A percentile compares a stretch with the other conserved stretches of the same genome.
Evolutionary conservation across 1,140 invertebrate genomes (phyloP).

Genomic region (Goniozus legneri): DNA sequence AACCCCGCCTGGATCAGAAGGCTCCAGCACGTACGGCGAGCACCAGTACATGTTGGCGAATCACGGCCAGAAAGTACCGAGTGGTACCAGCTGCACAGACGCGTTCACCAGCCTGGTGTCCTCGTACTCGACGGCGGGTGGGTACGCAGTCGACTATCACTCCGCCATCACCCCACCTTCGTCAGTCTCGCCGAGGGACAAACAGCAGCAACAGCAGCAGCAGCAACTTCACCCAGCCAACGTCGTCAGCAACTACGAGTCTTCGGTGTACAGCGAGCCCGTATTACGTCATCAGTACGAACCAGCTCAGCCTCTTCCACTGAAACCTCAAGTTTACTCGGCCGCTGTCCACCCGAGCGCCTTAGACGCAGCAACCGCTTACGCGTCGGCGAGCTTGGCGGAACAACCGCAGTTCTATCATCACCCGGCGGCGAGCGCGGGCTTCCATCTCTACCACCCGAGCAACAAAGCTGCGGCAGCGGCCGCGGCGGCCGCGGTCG

Average conservation of each 20-base stretch:
- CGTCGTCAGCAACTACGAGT: constrained; percentile 38
- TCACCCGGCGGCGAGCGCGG: constrained; percentile 65
- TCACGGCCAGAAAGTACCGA: constrained; percentile 53
- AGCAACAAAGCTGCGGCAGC: constrained; percentile 60
- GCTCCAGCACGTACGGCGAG: constrained; percentile 67
- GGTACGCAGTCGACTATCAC: constrained; percentile 77
- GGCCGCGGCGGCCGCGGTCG: constrained; percentile 31
- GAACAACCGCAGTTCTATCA: constrained; percentile 85
- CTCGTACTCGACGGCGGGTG: constrained; percentile 57
- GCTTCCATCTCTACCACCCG: constrained; percentile 86
- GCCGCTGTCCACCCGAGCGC: constrained; percentile 58
- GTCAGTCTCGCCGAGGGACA: constrained; percentile 89
- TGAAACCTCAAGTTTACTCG: constrained; percentile 88
- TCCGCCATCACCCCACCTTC: constrained; percentile 94
- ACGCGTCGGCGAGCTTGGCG: constrained; percentile 53
- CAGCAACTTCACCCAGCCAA: constrained; percentile 31
- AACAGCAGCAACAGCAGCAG: constrained; percentile 54
- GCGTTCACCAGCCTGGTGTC: constrained; percentile 61
- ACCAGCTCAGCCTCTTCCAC: constrained; percentile 71
- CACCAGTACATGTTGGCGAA: constrained; percentile 69
- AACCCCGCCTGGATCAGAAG: constrained; percentile 81
- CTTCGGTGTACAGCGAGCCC: constrained; percentile 46
- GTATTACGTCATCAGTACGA: constrained; percentile 63
- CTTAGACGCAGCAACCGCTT: constrained; percentile 58
- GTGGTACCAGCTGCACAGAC: constrained; percentile 53